Base-by-base conservation (phyloP, 2,888 invertebrate genomes). In the Danaus chrysippus region DNA sequence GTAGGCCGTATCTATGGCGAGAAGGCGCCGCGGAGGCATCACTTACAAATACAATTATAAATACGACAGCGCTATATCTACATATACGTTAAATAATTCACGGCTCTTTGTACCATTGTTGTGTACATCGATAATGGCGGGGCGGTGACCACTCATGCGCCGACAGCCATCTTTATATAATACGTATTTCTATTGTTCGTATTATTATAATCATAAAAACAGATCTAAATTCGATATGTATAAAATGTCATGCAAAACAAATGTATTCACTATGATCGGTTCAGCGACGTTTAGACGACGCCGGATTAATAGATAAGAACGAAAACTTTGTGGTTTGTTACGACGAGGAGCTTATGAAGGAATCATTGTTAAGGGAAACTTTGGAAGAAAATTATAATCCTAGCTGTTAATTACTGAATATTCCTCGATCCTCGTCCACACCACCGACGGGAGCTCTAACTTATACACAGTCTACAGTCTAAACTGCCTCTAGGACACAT, bases 51-150 rank as follows among this genome's bases (percentile, higher is more conserved):
- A 69, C 71, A 64, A 64, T 62, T 68, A 72, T 69, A 67, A 69
- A 68, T 70, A 71, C 70, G 63, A 69, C 76, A 79, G 79, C 75
- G 66, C 71, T 78, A 71, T 65, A 73, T 68, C 71, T 76, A 76
- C 70, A 72, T 66, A 72, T 71, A 74, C 73, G 71, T 69, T 65
- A 59, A 69, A 65, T 68, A 74, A 75, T 77, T 81, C 77, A 77
- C 74, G 76, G 76, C 72, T 78, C 79, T 85, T 86, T 86, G 86
- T 86, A 85, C 85, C 80, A 78, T 81, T 73, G 71, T 78, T 78
- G 71, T 73, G 74, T 74, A 66, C 72, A 63, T 54, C 42, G n/a
- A 62, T 42, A 41, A 34, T 34, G 23, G 46, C 57, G 57, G 44
- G 54, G 53, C 54, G 42, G 57, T 53, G 53, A 41, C 23, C 8